phyloP scores from a whole-genome alignment of 2,888 invertebrate species.

The Anodontia alba region DNA sequence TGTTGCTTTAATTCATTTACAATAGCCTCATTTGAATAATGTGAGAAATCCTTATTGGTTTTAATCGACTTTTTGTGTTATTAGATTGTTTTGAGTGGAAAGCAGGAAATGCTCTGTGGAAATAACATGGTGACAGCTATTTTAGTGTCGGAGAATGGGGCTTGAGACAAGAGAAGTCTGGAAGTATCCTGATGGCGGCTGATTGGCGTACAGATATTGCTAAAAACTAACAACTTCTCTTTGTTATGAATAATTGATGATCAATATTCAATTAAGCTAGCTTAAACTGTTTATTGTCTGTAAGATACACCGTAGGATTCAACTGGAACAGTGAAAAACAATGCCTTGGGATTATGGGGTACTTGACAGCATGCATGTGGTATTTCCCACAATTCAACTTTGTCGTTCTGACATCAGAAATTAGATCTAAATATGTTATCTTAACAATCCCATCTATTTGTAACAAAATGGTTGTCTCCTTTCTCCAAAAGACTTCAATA shows the following conservation, averaged over 20 bases:
- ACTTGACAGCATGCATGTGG: not conserved
- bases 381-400: not conserved
- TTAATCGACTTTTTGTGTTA: constrained; percentile 17
- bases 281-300: constrained; percentile 15
- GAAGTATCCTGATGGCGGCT: not conserved
- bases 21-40: constrained; percentile 7
- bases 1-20: constrained; percentile 2
- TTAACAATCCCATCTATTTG: too few species aligned
- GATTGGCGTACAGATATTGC: not conserved
- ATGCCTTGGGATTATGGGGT: not conserved
- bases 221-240: constrained; percentile 12
- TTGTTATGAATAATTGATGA: constrained; percentile 19
- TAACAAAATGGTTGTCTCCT: too few species aligned
- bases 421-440: too few species aligned
- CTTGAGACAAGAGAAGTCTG: not conserved
- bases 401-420: too few species aligned
- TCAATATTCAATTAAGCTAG: constrained; percentile 15
- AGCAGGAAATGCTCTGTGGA: not conserved
- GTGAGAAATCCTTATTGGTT: constrained; percentile 7
- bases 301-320: not conserved
- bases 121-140: not conserved
- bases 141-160: not conserved
- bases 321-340: not conserved
- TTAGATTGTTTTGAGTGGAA: constrained; percentile 16
- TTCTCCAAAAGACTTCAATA: too few species aligned